Conservation (phyloP, 2,113 vertebrate genomes). For the Pholis gunnellus region DNA sequence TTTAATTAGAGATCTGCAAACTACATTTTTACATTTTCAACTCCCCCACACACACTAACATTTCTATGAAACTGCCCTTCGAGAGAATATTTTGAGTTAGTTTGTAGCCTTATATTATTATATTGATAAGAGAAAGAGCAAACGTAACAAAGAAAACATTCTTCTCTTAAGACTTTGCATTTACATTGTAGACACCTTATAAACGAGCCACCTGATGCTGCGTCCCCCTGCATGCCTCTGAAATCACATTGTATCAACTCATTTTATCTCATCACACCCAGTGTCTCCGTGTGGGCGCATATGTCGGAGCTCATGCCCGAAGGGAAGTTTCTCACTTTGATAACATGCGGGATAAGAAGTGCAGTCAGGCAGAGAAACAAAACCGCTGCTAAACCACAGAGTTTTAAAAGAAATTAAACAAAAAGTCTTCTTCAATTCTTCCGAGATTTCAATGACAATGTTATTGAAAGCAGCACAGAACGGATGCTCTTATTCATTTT, state of each 20-base stretch:
- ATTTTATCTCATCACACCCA: constrained; percentile 50
- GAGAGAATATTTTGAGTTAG: not conserved
- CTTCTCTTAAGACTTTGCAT: constrained; percentile 11
- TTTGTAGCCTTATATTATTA: not conserved
- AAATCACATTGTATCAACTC: constrained; percentile 39
- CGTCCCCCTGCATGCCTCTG: constrained; percentile 21
- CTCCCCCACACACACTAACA: not conserved
- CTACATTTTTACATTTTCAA: not conserved
- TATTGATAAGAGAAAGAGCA: not conserved
- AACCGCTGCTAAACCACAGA: constrained; percentile 12
- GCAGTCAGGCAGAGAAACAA: not conserved
- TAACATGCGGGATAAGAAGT: constrained; percentile 53
- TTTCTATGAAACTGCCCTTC: not conserved
- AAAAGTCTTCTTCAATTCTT: constrained; percentile 9
- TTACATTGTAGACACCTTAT: constrained; percentile 1
- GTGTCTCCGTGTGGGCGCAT: constrained; percentile 36
- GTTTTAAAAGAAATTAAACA: not conserved
- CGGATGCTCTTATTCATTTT: constrained; percentile 51
- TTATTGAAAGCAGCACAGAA: constrained; percentile 27
- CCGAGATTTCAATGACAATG: constrained; percentile 24
- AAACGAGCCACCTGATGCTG: constrained; percentile 38
- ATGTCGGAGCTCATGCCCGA: constrained; percentile 17
- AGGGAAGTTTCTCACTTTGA: constrained; percentile 53
- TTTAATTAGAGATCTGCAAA: not conserved
- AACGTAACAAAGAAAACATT: constrained; percentile 12